Evolutionary conservation across 2,888 invertebrate genomes (phyloP).

Genomic region (Torymus tubicola): DNA sequence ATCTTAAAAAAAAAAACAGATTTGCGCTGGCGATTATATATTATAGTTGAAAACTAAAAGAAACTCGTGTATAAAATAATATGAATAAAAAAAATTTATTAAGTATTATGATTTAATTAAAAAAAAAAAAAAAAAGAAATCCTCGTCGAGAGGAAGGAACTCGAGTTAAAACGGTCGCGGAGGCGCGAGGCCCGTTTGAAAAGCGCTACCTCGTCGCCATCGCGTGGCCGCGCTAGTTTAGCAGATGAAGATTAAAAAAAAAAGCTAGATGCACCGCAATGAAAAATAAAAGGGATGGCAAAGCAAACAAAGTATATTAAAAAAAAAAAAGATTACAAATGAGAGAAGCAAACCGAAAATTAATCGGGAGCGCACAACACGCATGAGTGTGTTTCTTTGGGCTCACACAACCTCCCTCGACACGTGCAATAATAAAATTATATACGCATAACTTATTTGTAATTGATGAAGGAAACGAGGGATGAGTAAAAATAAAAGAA

Average conservation of each 20-base stretch:
- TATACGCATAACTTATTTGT: slow-evolving; percentile 51
- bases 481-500: background rate
- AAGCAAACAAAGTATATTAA: too few relatives aligned
- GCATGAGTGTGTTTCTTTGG: slow-evolving; percentile 61
- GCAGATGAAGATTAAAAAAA: too few relatives aligned
- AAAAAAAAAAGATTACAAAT: slow-evolving; percentile 19
- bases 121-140: too few relatives aligned
- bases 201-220: background rate
- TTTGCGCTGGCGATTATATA: slow-evolving; percentile 15
- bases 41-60: slow-evolving; percentile 5
- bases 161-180: slow-evolving; percentile 10
- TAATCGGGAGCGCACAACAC: slow-evolving; percentile 63
- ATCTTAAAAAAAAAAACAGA: slow-evolving; percentile 2
- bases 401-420: slow-evolving; percentile 42
- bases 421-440: slow-evolving; percentile 51
- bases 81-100: slow-evolving; percentile 9
- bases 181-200: background rate
- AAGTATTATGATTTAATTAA: too few relatives aligned
- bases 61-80: slow-evolving; percentile 28
- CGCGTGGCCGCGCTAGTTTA: too few relatives aligned
- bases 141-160: background rate
- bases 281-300: background rate
- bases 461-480: slow-evolving; percentile 33
- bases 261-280: too few relatives aligned
- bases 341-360: slow-evolving; percentile 1